Evolutionary conservation across 2,888 invertebrate genomes (phyloP).

Genomic region (Dryadula phaetusa): DNA sequence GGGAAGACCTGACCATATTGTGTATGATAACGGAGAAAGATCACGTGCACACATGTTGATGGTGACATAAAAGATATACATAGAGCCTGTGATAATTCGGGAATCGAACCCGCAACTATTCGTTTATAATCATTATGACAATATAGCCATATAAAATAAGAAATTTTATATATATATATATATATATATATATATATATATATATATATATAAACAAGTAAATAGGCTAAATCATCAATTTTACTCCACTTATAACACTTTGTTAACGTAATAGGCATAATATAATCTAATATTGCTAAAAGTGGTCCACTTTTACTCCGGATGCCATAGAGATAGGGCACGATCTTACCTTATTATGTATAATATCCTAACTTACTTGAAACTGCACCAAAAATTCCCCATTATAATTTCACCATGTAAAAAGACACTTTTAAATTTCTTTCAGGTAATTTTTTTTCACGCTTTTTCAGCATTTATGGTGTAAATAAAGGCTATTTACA

Average conservation of each 20-base stretch:
- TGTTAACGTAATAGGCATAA: slow-evolving; percentile 3
- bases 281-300: slow-evolving; percentile 26
- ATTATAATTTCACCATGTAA: slow-evolving; percentile 8
- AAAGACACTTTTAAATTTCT: slow-evolving; percentile 7
- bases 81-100: too few relatives aligned
- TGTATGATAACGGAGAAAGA: too few relatives aligned
- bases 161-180: too few relatives aligned
- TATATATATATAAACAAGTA: too few relatives aligned
- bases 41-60: too few relatives aligned
- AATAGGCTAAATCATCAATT: neutral
- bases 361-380: slow-evolving; percentile 2
- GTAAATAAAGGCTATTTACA: too few relatives aligned
- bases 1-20: too few relatives aligned
- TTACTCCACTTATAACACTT: slow-evolving; percentile 10
- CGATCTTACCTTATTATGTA: slow-evolving; percentile 6
- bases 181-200: too few relatives aligned
- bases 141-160: too few relatives aligned
- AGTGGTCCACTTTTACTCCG: neutral
- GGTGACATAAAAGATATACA: too few relatives aligned
- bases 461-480: neutral
- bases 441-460: neutral
- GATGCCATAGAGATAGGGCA: slow-evolving; percentile 19
- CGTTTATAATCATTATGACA: too few relatives aligned
- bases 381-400: slow-evolving; percentile 14
- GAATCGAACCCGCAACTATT: too few relatives aligned